phyloP scores from a whole-genome alignment of 1,140 invertebrate species.

The Nautilus pompilius region DNA sequence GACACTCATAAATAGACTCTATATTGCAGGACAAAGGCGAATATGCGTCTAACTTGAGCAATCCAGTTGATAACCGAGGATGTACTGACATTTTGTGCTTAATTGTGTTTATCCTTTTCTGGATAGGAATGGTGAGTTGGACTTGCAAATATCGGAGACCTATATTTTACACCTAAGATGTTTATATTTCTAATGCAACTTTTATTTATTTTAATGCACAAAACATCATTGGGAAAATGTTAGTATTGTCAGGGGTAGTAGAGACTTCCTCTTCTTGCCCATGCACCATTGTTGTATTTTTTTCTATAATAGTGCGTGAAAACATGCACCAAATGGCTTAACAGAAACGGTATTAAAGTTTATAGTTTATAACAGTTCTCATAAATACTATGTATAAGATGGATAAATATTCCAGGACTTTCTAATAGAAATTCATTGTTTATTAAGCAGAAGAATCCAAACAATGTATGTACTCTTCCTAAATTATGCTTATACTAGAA shows the following conservation, averaged over 20 bases:
- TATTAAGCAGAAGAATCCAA: no score
- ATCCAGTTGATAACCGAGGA: conserved; percentile 41
- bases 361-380: no score
- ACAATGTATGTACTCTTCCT: no score
- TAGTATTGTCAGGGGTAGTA: neutral
- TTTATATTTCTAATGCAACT: neutral
- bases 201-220: neutral
- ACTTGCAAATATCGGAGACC: neutral
- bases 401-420: no score
- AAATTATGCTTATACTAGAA: no score
- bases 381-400: no score
- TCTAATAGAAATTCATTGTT: no score
- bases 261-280: neutral
- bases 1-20: no score
- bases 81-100: conserved; percentile 83
- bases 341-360: no score
- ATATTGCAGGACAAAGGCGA: conserved; percentile 27
- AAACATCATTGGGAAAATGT: neutral
- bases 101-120: conserved; percentile 78
- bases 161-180: neutral
- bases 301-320: neutral
- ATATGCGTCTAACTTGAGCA: conserved; percentile 36
- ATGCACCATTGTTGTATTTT: neutral
- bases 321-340: no score
- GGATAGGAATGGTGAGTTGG: conserved; percentile 81